These are phyloP conservation scores for Drosophila kanapiae DNA, from an alignment of 1,140 invertebrate species.

Conservation along the genomic window DNA sequence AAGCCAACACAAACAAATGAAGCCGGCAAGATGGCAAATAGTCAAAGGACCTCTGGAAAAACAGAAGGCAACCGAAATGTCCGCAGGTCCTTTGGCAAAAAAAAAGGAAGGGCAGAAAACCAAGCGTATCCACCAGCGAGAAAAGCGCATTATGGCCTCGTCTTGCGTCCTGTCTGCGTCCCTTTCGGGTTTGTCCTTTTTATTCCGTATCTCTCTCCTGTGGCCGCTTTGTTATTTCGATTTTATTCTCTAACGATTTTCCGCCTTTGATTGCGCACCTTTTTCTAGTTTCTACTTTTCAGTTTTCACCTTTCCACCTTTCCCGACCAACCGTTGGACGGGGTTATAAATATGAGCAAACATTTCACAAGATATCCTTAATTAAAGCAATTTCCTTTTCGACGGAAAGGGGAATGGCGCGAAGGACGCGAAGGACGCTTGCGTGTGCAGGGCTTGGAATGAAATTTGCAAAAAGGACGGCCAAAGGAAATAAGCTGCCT, in stretches of 20 bases:
- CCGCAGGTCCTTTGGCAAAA: conserved; percentile 29
- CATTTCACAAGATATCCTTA: conserved; percentile 79
- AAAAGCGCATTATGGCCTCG: conserved; percentile 72
- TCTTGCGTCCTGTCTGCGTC: conserved; percentile 16
- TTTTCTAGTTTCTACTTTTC: conserved; percentile 45
- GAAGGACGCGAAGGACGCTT: conserved; percentile 20
- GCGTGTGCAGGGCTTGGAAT: conserved; percentile 62
- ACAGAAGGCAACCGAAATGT: conserved; percentile 55
- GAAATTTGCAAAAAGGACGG: conserved; percentile 72
- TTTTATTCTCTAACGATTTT: conserved; percentile 76
- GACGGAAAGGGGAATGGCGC: conserved; percentile 11
- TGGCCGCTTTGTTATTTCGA: conserved; percentile 73
- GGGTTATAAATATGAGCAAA: conserved; percentile 78
- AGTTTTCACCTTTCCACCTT: conserved; percentile 44
- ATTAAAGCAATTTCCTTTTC: conserved; percentile 78
- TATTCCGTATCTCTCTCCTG: conserved; percentile 43
- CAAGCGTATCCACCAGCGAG: conserved; percentile 42
- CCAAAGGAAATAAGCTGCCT: conserved; percentile 76
- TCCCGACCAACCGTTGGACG: conserved; percentile 1
- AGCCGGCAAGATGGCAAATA: conserved; percentile 67
- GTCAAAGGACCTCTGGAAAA: conserved; percentile 55
- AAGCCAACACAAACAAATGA: conserved; percentile 71
- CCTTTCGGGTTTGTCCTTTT: conserved; percentile 20
- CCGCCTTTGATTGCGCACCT: conserved; percentile 72
- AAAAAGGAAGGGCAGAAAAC: conserved; percentile 25